These are phyloP conservation scores for Xyrichtys novacula DNA, from an alignment of 2,797 vertebrate genomes.

Conservation along the genomic window DNA sequence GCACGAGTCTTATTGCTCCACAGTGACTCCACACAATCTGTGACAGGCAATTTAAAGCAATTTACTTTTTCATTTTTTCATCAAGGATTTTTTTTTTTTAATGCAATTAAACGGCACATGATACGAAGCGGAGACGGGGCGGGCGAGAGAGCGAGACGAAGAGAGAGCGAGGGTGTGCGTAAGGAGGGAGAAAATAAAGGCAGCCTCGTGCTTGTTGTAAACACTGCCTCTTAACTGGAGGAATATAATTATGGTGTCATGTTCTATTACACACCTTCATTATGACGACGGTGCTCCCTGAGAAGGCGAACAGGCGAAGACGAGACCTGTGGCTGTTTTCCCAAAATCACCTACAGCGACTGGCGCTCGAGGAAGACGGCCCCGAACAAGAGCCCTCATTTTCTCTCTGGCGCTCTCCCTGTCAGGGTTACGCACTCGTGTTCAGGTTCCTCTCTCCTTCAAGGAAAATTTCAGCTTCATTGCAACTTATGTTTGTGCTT, in stretches of 20 bases:
- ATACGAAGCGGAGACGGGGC: conserved; percentile 62
- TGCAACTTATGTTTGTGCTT: not conserved
- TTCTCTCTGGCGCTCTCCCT: not conserved
- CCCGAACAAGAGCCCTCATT: conserved; percentile 9
- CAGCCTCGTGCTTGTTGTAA: conserved; percentile 76
- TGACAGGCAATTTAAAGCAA: conserved; percentile 84
- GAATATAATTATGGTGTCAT: conserved; percentile 84
- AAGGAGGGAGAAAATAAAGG: conserved; percentile 63
- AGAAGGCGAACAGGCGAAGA: conserved; percentile 49
- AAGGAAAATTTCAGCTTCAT: conserved; percentile 1
- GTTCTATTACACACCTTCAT: conserved; percentile 83
- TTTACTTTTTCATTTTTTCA: conserved; percentile 80
- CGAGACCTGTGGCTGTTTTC: conserved; percentile 57
- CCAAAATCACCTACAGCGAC: conserved; percentile 30
- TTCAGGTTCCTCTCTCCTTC: conserved; percentile 9
- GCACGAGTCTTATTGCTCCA: conserved; percentile 58
- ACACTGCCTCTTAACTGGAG: conserved; percentile 78
- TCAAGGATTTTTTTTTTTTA: conserved; percentile 59
- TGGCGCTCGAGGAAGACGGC: conserved; percentile 10
- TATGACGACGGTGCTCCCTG: conserved; percentile 65
- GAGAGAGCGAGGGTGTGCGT: conserved; percentile 30
- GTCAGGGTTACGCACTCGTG: not conserved
- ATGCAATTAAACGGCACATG: conserved; percentile 79
- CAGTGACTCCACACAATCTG: conserved; percentile 68
- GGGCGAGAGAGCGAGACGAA: conserved; percentile 40